Evolutionary conservation across 2,797 vertebrate species (phyloP).

Genomic region (Darevskia mixta): DNA sequence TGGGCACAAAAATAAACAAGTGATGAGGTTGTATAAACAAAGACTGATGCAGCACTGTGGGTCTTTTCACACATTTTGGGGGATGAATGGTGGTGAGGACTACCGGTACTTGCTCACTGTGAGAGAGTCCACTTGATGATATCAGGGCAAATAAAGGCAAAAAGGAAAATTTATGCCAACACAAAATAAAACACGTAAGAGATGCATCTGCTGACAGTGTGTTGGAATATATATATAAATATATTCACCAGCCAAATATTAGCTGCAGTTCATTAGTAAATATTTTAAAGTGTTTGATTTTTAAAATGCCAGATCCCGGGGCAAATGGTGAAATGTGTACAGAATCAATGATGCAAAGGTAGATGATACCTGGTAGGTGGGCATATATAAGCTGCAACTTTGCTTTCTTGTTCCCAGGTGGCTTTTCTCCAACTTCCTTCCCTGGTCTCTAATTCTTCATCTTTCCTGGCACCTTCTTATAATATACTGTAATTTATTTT

Average conservation of each 20-base stretch:
- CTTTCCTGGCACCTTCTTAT: background rate
- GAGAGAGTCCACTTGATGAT: background rate
- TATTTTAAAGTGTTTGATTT: background rate
- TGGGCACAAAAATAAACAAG: background rate
- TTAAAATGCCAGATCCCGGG: background rate
- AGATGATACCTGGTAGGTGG: background rate
- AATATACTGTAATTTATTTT: background rate
- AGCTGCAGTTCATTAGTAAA: background rate
- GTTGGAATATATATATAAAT: too few species aligned
- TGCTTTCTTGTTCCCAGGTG: background rate
- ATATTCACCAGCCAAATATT: background rate
- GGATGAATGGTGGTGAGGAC: too few species aligned
- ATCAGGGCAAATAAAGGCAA: background rate
- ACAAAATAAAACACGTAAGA: too few species aligned
- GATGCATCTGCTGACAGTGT: too few species aligned
- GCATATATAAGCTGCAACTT: background rate
- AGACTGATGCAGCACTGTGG: too few species aligned
- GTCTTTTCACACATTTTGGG: background rate
- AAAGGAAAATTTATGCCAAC: too few species aligned
- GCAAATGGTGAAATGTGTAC: background rate
- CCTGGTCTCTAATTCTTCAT: background rate
- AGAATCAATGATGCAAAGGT: background rate
- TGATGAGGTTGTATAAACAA: background rate
- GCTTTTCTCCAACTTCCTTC: background rate
- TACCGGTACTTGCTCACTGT: background rate